Base-by-base conservation (phyloP, 2,113 vertebrate species). In the Camelus dromedarius region DNA sequence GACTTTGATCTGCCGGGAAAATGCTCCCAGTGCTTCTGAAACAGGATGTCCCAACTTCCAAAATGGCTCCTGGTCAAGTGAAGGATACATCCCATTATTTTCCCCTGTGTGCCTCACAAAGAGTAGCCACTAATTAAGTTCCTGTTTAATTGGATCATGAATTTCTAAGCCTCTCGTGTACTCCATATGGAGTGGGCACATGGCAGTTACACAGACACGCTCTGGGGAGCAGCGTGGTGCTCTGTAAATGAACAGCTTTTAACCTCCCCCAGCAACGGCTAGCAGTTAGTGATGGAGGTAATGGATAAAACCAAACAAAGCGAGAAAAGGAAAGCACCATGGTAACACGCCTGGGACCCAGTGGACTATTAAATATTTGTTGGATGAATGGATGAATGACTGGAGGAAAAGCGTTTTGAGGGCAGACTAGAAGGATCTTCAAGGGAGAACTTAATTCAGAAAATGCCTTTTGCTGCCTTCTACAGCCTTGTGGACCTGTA, bases 81-180 rank as follows among this genome's bases (percentile, higher is more conserved):
- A 93, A 85, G 64, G 50, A 85, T 58, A 46, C 30, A 84, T 54
- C 20, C 24, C 56, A 11, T 77, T 58, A 83, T 38, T 85, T 15
- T 76, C 50, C n/a, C 96, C 18, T 9, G 7, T 84, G 46, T 89
- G 62, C 35, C 15, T 89, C 54, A 75, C 20, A 91, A 69, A 96
- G 16, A 72, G 18, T 11, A 66, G 73, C 67, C 18, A 30, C 18
- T 73, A 54, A 50, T 89, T 58, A 42, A 90, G 82, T 64, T 80
- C 54, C 58, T 91, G 26, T 67, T 93, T 80, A 84, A 84, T 15
- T 89, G 77, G 73, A 85, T 77, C 60, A 80, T 76, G 80, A 35
- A 70, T 93, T 91, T 89, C 52, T 79, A 95, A 89, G 87, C 35
- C 42, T 96, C 72, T 46, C 35, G 4, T 75, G 60, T 62, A 69